phyloP scores from a whole-genome alignment of 2,797 vertebrate genomes.

The Lagocephalus sceleratus region DNA sequence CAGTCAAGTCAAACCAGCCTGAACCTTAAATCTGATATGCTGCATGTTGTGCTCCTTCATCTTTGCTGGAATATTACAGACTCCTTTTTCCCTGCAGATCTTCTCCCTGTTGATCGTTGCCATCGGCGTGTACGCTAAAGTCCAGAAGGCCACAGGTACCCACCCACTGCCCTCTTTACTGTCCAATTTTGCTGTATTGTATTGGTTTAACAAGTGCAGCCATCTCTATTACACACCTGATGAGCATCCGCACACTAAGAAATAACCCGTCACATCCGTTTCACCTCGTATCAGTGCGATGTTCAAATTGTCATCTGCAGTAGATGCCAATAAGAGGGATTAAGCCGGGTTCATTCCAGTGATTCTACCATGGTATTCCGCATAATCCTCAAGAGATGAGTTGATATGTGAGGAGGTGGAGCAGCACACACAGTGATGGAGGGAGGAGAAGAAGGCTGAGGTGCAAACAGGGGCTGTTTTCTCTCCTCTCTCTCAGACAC shows the following conservation, averaged over 20 bases:
- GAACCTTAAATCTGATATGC: too few species aligned
- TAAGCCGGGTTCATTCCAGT: slow-evolving; percentile 22
- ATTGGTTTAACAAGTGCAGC: too few species aligned
- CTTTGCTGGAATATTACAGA: too few species aligned
- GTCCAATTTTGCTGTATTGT: not conserved
- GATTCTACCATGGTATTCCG: slow-evolving; percentile 16
- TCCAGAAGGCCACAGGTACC: slow-evolving; percentile 79
- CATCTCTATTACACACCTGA: not conserved
- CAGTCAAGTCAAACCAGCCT: too few species aligned
- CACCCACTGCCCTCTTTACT: not conserved
- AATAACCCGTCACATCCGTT: not conserved
- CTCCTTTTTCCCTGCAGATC: slow-evolving; percentile 56
- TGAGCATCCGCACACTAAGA: not conserved
- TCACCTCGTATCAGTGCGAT: slow-evolving; percentile 5
- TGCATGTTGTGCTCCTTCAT: too few species aligned
- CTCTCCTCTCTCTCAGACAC: slow-evolving; percentile 65
- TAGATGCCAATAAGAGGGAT: slow-evolving; percentile 17
- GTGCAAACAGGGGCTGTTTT: slow-evolving; percentile 27
- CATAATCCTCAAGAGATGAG: slow-evolving; percentile 32
- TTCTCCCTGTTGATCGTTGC: slow-evolving; percentile 79
- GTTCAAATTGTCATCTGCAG: slow-evolving; percentile 22
- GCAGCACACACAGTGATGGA: not conserved
- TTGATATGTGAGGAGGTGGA: slow-evolving; percentile 8
- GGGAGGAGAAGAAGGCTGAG: not conserved
- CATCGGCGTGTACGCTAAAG: slow-evolving; percentile 77